Base-by-base conservation (phyloP, 2,113 vertebrate genomes). In the Carlito syrichta region DNA sequence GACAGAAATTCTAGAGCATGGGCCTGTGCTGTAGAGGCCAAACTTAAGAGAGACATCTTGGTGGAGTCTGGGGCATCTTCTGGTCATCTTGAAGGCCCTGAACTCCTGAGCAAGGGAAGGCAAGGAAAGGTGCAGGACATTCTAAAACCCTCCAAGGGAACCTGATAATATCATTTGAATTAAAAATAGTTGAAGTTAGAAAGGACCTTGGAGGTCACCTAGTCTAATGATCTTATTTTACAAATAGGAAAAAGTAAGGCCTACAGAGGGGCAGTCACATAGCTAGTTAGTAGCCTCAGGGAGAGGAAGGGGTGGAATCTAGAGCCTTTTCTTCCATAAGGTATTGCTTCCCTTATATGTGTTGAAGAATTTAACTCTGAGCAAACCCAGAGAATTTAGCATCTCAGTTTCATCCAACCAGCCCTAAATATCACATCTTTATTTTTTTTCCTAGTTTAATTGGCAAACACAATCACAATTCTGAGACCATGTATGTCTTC, bases 331-430 rank as follows among this genome's bases (percentile, higher is more conserved):
- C 45, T 74, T 73, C 62, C 40, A 22, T 76, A 81, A 92, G 38
- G 43, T 69, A 79, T 30, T 86, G 22, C 16, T 73, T 52, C 22
- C 43, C 23, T 95, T 78, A 50, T 52, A 85, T 32, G 13, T 14
- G 2, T 82, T 30, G 35, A 87, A 93, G 38, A 94, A 89, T 74
- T 85, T 81, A 86, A 95, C 23, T 96, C 54, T 48, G 40, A 87
- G 86, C 38, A 96, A 95, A 89, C 35, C 35, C 63, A 73, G 54
- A 94, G 71, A 68, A 85, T 88, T 97, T 74, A 93, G 86, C 77
- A 82, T 89, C 54, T 96, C 63, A 60, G 3, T 71, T 30, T 58
- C 56, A 96, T 25, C n/a, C 45, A 94, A 84, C 5, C n/a, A 88
- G 71, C 73, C 35, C 13, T 92, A 96, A 95, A 94, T 50, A 87